Base-by-base conservation (phyloP, 2,113 vertebrate species). In the Poeciliopsis retropinna region DNA sequence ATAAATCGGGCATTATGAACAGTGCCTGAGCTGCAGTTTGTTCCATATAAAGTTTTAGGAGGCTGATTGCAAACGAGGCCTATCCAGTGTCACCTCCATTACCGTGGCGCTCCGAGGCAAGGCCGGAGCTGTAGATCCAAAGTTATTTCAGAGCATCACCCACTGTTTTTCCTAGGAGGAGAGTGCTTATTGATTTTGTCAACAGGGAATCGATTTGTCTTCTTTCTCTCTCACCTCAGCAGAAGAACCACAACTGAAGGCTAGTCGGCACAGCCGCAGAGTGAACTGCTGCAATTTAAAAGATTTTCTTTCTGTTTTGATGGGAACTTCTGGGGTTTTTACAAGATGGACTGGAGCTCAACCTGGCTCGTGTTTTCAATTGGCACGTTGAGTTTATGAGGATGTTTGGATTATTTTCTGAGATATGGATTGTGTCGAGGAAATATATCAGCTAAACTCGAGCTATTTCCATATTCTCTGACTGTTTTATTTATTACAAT, bases 181-280 rank as follows among this genome's bases (percentile, higher is more conserved):
- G 87, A 93, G 91, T 85, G 80, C 86, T 79, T 90, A 95, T 95
- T 87, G 93, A 94, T 95, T 93, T 92, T 91, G 94, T 94, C 92
- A 93, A 90, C 87, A 82, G 82, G 80, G 61, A 78, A 95, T 94
- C 67, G 93, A 94, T 94, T 93, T 88, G 73, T 63, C 51, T 72
- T 51, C 29, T 65, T 75, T 67, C 47, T 34, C 70, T 74, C 57
- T 61, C 57, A 79, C 61, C 66, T 68, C 51, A 15, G 83, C 13
- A 13, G 68, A 68, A 76, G 81, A 87, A 89, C 88, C 60, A 51
- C 76, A 61, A 75, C 70, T 70, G 72, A 87, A 85, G 62, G 51
- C 62, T 81, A 87, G 67, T 32, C 68, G 78, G 71, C 79, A 72
- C 76, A 85, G 61, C 75, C 70, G 76, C 69, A 74, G 72, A 80